Evolutionary conservation across 2,113 vertebrate species (phyloP), one percentile per base, ranked within the genome.

Genomic region (Megalops atlanticus): DNA sequence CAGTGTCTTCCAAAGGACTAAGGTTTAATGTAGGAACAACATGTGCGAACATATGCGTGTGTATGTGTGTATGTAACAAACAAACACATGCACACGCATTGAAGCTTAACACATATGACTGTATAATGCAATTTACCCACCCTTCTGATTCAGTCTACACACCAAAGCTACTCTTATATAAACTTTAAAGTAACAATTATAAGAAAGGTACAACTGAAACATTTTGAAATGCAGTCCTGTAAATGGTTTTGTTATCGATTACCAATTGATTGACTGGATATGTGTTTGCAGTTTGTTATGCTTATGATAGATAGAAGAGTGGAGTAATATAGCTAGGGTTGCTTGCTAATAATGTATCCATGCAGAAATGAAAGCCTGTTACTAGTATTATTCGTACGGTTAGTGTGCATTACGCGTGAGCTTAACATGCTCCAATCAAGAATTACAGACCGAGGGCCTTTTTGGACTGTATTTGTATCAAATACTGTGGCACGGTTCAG

Each of bases 141-240:
- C 3, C 49, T 52, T 52, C 49, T 16, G 6, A 41, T 43, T 49
- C 74, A 76, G 27, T 76, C 41, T 49, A 47, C 41, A 33, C 31
- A 21, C 38, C 74, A 75, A 47, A 75, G 74, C 74, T 75, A 41
- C 74, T 24, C 5, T 45, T 45, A 45, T 45, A 75, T 18, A 18
- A 52, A 52, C 15, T 12, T 18, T 18, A 52, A 52, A 52, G 49
- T 15, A 43, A 31, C 12, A 45, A 4, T 10, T 43, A 40, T 45
- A 43, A 6, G 45, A 45, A 75, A n/a, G 24, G 0, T 6, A 45
- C 74, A 40, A 40, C 18, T 45, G 40, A 45, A 45, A 75, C 21
- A 27, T 39, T 33, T 70, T 7, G 11, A 70, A n/a, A 64, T 5
- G 18, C 54, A 45, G 43, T 45, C 14, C 14, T 24, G 8, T 68